Conservation (phyloP, 2,113 vertebrate genomes). For the Sorex araneus region DNA sequence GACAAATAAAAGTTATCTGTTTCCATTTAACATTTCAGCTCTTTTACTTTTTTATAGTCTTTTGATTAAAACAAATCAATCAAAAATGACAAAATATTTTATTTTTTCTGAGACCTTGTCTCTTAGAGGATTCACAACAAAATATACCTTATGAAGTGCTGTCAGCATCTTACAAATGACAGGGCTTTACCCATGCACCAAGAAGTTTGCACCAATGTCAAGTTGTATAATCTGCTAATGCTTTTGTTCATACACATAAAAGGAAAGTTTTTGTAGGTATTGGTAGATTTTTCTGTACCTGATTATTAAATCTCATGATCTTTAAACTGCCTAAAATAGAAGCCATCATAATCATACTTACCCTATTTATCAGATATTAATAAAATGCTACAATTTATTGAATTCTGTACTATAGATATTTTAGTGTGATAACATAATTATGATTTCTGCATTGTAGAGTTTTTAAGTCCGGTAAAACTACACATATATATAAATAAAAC, state of each 20-base stretch:
- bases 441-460: neutral
- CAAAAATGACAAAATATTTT: neutral
- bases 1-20: constrained; percentile 5
- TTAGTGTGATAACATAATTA: constrained; percentile 1
- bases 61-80: constrained; percentile 47
- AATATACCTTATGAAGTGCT: neutral
- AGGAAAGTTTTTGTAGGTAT: neutral
- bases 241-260: neutral
- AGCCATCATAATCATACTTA: neutral
- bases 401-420: neutral
- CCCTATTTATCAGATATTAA: neutral
- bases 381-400: neutral
- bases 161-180: neutral
- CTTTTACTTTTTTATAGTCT: neutral
- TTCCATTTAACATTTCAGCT: neutral
- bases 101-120: neutral
- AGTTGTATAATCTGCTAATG: constrained; percentile 15
- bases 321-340: neutral
- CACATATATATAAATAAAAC: neutral
- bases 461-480: neutral
- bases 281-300: neutral
- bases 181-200: neutral
- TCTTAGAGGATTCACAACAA: constrained; percentile 13
- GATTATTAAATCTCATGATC: neutral
- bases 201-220: neutral